Evolutionary conservation across 2,888 invertebrate genomes (phyloP), one percentile per base, ranked within the genome.

Genomic region (Lepidocyrtoides sp.): DNA sequence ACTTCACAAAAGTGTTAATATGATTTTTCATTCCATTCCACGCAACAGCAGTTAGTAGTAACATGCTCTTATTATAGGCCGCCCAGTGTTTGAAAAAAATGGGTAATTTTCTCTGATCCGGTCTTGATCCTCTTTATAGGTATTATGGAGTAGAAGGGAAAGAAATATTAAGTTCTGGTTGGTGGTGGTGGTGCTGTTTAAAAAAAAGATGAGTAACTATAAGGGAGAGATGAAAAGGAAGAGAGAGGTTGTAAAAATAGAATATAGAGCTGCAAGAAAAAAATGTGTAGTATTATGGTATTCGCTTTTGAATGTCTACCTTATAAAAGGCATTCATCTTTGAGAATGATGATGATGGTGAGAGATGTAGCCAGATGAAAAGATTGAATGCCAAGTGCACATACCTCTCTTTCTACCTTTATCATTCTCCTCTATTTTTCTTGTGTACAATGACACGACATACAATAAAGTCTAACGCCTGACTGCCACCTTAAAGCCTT

Each of bases 321-420:
- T 17, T 66, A 32, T 88, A 89, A 83, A 82, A 89, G 75, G 77
- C 63, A 89, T 69, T 69, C 72, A 75, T 75, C 44, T 48, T 44
- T 81, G 75, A 72, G 36, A 66, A 72, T 89, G 83, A 29, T 60
- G 77, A 77, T 84, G 79, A 77, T 63, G 83, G 77, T 83, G 77
- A 66, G 77, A 84, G 63, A 69, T 79, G 86, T 69, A 63, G 57
- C 51, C 12, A 82, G 88, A 84, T 83, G 41, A 90, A 90, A 83
- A 89, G 83, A 84, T 84, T 90, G 89, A 90, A 90, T 90, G 77
- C 89, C 89, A 90, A 90, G 84, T 90, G 89, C 89, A 88, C 79
- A 89, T 72, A 72, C 75, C 75, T 51, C 20, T 63, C 3, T 48
- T 2, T 69, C 83, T 69, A 66, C 29, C 48, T 63, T 72, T 57